phyloP scores from a whole-genome alignment of 2,113 vertebrate species.

The Pheucticus melanocephalus region DNA sequence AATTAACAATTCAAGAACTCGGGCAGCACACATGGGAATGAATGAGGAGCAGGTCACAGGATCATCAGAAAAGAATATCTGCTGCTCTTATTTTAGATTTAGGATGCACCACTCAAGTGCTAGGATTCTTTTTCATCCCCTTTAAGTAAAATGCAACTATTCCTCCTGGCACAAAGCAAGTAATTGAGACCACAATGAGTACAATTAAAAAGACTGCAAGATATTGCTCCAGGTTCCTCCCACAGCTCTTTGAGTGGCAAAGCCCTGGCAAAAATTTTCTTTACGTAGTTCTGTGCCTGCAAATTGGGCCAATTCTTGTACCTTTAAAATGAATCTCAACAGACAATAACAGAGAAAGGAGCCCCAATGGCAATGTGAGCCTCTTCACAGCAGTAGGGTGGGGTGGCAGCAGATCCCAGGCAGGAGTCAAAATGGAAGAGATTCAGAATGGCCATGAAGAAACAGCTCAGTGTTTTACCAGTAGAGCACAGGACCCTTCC shows the following conservation, averaged over 20 bases:
- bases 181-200: not conserved
- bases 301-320: not conserved
- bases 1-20: not conserved
- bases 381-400: not conserved
- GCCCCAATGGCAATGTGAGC: not conserved
- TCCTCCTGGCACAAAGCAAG: not conserved
- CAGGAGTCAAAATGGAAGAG: fast-evolving
- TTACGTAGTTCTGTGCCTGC: not conserved
- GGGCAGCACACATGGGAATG: not conserved
- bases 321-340: not conserved
- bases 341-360: not conserved
- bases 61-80: not conserved
- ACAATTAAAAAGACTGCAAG: not conserved
- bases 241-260: not conserved
- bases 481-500: not conserved
- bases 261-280: not conserved
- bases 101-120: not conserved
- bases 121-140: not conserved
- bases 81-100: not conserved
- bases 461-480: not conserved
- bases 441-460: not conserved
- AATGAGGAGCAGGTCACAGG: not conserved
- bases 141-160: not conserved
- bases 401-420: not conserved
- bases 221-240: not conserved